Percentiles rank a stretch among this genome's conserved stretches.
phyloP scores from a whole-genome alignment of 1,140 invertebrate species.

The Pentalonia nigronervosa region DNA sequence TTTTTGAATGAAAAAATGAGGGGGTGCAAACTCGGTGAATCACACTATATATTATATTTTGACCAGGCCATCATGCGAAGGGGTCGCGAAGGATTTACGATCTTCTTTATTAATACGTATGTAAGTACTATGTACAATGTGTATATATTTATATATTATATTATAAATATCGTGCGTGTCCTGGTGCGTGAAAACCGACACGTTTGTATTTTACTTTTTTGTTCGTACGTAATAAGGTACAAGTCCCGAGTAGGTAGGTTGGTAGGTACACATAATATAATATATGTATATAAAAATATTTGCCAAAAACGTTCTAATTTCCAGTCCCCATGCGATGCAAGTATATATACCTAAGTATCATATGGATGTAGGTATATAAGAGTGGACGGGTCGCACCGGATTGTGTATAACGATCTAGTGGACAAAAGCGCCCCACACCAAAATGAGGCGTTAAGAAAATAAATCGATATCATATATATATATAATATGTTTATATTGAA shows the following conservation, averaged over 20 bases:
- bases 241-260: background rate
- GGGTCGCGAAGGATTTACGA: constrained; percentile 8
- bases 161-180: constrained; percentile 38
- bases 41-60: background rate
- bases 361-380: background rate
- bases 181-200: constrained; percentile 54
- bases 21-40: too few species aligned
- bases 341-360: background rate
- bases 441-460: constrained; percentile 50
- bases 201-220: background rate
- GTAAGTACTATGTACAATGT: background rate
- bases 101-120: background rate
- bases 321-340: background rate
- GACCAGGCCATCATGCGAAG: background rate
- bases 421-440: constrained; percentile 43
- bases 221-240: background rate
- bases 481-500: background rate
- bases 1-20: too few species aligned
- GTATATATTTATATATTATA: background rate
- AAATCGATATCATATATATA: constrained; percentile 46
- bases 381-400: background rate
- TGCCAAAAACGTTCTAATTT: constrained; percentile 16
- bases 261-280: background rate
- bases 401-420: constrained; percentile 32
- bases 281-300: background rate